phyloP scores from a whole-genome alignment of 2,888 invertebrate species.

The Caenorhabditis sp. region DNA sequence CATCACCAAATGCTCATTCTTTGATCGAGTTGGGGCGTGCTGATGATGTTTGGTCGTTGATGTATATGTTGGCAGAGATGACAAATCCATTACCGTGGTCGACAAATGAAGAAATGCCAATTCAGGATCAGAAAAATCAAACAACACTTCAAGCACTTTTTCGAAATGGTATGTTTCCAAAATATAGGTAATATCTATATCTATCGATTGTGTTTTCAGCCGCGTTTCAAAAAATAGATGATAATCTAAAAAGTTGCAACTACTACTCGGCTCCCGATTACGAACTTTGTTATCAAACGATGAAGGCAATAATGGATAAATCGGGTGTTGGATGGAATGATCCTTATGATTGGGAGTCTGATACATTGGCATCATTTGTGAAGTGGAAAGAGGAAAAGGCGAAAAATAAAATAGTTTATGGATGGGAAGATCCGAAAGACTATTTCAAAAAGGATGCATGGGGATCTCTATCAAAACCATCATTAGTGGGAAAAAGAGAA shows the following conservation, averaged over 20 bases:
- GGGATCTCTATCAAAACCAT: background rate
- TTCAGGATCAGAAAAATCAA: background rate
- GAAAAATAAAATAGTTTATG: background rate
- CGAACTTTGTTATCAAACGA: slow-evolving; percentile 11
- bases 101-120: background rate
- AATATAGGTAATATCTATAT: background rate
- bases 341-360: slow-evolving; percentile 33
- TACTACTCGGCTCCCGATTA: slow-evolving; percentile 25
- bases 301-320: slow-evolving; percentile 15
- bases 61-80: slow-evolving; percentile 43
- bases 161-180: background rate
- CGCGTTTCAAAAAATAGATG: slow-evolving; percentile 12
- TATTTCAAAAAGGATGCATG: slow-evolving; percentile 6
- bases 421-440: slow-evolving; percentile 24
- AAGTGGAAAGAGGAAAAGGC: slow-evolving; percentile 8
- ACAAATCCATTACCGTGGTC: slow-evolving; percentile 6
- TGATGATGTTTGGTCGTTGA: slow-evolving; percentile 44
- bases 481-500: background rate
- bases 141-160: background rate
- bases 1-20: slow-evolving; percentile 30
- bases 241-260: slow-evolving; percentile 14
- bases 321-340: slow-evolving; percentile 7
- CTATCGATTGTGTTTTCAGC: background rate
- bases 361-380: background rate
- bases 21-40: slow-evolving; percentile 19